Evolutionary conservation across 2,797 vertebrate species (phyloP).

Genomic region (Falco concolor): DNA sequence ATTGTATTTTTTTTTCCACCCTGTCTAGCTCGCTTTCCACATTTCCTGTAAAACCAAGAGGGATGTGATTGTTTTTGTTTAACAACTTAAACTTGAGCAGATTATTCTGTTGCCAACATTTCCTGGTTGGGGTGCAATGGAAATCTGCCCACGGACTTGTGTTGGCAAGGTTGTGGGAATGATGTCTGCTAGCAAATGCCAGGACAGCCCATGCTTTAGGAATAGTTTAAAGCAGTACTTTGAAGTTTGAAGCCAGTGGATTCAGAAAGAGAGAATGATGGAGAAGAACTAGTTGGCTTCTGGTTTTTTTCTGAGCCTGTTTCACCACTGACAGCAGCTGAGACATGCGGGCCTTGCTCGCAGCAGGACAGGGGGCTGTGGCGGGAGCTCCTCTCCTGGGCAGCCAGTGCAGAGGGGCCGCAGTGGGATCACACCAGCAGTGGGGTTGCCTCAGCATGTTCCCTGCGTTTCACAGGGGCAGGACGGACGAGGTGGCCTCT

Average conservation of each 20-base stretch:
- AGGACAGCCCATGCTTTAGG: background rate
- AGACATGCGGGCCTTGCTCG: background rate
- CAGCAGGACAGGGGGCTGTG: background rate
- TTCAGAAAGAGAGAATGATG: background rate
- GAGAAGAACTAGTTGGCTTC: background rate
- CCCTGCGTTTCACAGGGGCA: background rate
- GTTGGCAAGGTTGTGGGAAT: background rate
- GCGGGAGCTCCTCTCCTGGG: background rate
- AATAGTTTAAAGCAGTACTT: background rate
- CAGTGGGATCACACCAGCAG: background rate
- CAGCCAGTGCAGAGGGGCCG: rapidly evolving
- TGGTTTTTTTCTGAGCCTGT: background rate
- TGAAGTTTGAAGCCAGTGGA: background rate
- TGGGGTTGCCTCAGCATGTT: background rate
- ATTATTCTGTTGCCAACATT: background rate
- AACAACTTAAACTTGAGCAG: background rate
- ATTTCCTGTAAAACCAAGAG: background rate
- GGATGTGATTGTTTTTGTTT: background rate
- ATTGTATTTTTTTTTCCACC: background rate
- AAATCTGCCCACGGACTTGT: background rate
- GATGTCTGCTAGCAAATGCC: background rate
- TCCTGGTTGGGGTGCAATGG: background rate
- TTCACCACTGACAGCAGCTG: background rate
- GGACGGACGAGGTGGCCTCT: background rate
- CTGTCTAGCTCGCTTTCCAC: background rate